Base-by-base conservation (phyloP, 2,888 invertebrate species). In the Eilema depressum region DNA sequence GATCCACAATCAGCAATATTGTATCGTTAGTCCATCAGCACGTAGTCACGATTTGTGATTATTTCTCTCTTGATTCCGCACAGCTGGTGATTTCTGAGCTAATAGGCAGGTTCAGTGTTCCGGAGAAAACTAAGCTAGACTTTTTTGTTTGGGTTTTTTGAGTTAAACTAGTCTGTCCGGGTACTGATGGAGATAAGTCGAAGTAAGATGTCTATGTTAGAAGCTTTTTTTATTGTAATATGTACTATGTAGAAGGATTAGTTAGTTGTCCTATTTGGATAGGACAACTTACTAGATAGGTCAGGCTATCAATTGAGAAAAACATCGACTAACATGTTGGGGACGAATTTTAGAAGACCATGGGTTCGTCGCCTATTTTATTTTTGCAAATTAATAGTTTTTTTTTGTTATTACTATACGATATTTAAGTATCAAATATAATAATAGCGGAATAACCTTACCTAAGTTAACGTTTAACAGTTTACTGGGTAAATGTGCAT, bases 31-130 rank as follows among this genome's bases (percentile, higher is more conserved):
- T 53, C 65, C 23, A 70, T 70, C 66, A 63, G 33, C 63, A 47
- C 56, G 67, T 12, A 66, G 66, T 73, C 77, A 77, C 75, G 66
- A 71, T 56, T 57, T 57, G 37, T 69, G 68, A 70, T 77, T 75
- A 68, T 61, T 71, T 71, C 61, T 68, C 17, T 37, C 61, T 30
- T 57, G 62, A 65, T 56, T 63, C 57, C n/a, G 30, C 57, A 56
- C 60, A 68, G 33, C 73, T 68, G 60, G 64, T 47, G 61, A 61
- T 65, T 69, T 59, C 26, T 10, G 47, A 26, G 63, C n/a, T 59
- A 64, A 64, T 64, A 61, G 26, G 30, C 30, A 69, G 68, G 62
- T 74, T 57, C 69, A 64, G 14, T 69, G 64, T 30, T 72, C 62
- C 41, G 64, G 47, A 57, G 61, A 60, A 63, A 47, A 57, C 59